phyloP scores from a whole-genome alignment of 2,888 invertebrate genomes.

The Andrena flavipes region DNA sequence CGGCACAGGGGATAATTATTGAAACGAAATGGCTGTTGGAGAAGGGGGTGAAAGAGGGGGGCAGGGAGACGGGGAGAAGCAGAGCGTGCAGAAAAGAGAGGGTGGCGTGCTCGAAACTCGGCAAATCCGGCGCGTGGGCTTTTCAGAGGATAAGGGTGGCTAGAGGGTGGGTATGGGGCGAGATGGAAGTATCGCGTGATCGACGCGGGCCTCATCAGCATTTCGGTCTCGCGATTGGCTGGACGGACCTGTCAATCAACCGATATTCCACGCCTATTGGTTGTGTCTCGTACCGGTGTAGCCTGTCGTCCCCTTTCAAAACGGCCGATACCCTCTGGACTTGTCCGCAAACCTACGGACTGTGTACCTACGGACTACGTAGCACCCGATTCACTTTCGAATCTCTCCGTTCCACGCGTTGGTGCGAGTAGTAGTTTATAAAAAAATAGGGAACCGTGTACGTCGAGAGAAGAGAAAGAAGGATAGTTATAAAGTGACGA shows the following conservation, averaged over 20 bases:
- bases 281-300: constrained; percentile 63
- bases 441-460: background rate
- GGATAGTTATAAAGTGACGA: constrained; percentile 50
- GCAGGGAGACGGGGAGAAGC: constrained; percentile 13
- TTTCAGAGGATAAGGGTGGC: constrained; percentile 65
- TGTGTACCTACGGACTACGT: too few species aligned
- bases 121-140: constrained; percentile 66
- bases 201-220: constrained; percentile 92
- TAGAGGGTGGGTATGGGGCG: constrained; percentile 75
- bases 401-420: background rate
- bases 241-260: constrained; percentile 93
- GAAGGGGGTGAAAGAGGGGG: background rate
- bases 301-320: constrained; percentile 53
- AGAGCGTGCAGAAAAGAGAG: constrained; percentile 46
- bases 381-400: background rate
- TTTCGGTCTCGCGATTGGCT: constrained; percentile 91
- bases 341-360: background rate
- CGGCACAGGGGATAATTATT: constrained; percentile 50
- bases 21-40: constrained; percentile 37
- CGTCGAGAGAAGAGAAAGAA: constrained; percentile 18
- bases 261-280: constrained; percentile 86
- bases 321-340: background rate
- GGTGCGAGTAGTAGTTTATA: constrained; percentile 10
- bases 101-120: constrained; percentile 59
- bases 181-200: constrained; percentile 86